Evolutionary conservation across 2,113 vertebrate genomes (phyloP).

Genomic region (Sminthopsis crassicaudata): DNA sequence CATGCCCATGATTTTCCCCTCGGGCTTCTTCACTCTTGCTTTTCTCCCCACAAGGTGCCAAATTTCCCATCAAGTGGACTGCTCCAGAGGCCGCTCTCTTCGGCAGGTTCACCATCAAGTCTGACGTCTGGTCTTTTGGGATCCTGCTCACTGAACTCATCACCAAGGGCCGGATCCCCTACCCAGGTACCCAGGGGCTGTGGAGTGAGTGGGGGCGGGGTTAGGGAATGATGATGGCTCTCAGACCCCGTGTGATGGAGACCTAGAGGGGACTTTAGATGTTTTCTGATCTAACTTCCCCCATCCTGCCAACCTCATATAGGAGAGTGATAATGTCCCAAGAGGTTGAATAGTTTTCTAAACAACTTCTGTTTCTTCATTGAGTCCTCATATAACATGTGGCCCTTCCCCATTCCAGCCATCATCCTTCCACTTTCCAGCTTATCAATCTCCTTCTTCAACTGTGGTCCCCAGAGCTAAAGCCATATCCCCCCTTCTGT

Average conservation of each 20-base stretch:
- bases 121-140: constrained; percentile 98
- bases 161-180: constrained; percentile 97
- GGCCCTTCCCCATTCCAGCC: neutral
- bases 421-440: neutral
- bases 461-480: neutral
- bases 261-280: neutral
- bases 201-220: neutral
- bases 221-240: no score
- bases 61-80: constrained; percentile 99
- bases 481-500: neutral
- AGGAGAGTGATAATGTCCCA: neutral
- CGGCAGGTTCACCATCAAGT: constrained; percentile 97
- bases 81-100: constrained; percentile 96
- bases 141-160: constrained; percentile 97
- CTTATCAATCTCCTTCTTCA: neutral
- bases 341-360: neutral
- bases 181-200: constrained; percentile 90
- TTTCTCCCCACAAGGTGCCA: constrained; percentile 85
- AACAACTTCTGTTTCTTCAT: neutral
- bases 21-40: neutral
- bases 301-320: neutral
- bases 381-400: neutral
- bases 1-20: neutral
- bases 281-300: neutral
- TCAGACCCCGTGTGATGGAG: neutral